Conservation (phyloP, 2,888 invertebrate genomes). For the Hydropsyche betteni region DNA sequence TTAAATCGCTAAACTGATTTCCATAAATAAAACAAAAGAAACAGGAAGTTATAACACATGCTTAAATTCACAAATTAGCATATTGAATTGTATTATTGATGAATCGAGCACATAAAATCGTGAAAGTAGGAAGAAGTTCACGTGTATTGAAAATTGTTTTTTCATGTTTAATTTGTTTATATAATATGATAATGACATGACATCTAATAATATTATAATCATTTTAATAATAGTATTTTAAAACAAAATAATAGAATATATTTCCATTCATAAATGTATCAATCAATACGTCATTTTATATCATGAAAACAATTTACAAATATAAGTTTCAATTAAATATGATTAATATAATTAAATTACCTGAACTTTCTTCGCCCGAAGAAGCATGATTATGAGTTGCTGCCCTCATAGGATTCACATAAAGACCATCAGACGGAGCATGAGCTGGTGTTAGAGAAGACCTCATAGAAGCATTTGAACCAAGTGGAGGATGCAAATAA, state of each 20-base stretch:
- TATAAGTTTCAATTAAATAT: too few species aligned
- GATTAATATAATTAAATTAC: slow-evolving; percentile 53
- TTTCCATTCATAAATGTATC: too few species aligned
- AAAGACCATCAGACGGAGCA: slow-evolving; percentile 79
- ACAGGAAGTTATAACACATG: too few species aligned
- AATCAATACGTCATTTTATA: too few species aligned
- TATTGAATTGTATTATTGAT: background rate
- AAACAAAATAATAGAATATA: too few species aligned
- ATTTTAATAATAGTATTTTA: too few species aligned
- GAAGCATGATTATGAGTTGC: slow-evolving; percentile 56
- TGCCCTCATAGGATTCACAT: slow-evolving; percentile 81
- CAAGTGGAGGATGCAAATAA: slow-evolving; percentile 77
- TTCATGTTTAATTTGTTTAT: too few species aligned
- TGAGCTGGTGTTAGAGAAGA: slow-evolving; percentile 59
- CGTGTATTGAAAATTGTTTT: background rate
- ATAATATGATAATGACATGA: background rate
- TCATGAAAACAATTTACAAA: too few species aligned
- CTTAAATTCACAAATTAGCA: too few species aligned
- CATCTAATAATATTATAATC: background rate
- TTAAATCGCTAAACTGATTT: too few species aligned
- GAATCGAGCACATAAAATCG: slow-evolving; percentile 5
- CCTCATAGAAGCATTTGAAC: slow-evolving; percentile 55
- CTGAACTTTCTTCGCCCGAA: slow-evolving; percentile 64
- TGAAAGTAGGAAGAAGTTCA: slow-evolving; percentile 24
- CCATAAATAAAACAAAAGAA: too few species aligned